These are phyloP conservation scores for Prochilodus magdalenae DNA, from an alignment of 2,113 vertebrate genomes.

Conservation along the genomic window DNA sequence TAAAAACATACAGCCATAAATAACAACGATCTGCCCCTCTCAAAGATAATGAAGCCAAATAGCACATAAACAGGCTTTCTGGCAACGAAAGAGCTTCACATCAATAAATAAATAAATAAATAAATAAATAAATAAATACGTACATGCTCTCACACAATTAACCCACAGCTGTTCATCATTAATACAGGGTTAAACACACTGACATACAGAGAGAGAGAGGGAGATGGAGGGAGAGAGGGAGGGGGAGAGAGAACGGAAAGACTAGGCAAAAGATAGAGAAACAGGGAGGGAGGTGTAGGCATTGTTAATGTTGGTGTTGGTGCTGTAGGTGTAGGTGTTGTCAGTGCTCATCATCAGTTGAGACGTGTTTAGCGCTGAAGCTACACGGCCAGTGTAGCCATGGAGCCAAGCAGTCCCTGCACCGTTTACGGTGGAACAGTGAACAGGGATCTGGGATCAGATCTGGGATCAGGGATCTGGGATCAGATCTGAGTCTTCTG, in stretches of 20 bases:
- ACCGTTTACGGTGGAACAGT: too few species aligned
- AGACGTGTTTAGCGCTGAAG: too few species aligned
- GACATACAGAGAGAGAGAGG: background rate
- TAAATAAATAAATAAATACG: too few species aligned
- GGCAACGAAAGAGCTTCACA: conserved; percentile 5
- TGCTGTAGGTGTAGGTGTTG: too few species aligned
- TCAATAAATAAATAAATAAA: conserved; percentile 49
- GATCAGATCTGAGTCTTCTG: too few species aligned
- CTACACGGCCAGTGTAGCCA: too few species aligned
- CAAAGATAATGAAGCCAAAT: conserved; percentile 60
- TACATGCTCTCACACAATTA: conserved; percentile 20
- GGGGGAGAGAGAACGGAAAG: too few species aligned
- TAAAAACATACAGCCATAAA: conserved; percentile 59
- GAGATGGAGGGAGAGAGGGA: background rate
- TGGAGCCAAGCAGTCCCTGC: too few species aligned
- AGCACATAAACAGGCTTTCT: conserved; percentile 62
- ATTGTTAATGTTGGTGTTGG: too few species aligned
- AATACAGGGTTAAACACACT: background rate
- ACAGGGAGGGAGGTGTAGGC: background rate
- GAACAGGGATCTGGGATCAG: too few species aligned
- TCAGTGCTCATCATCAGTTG: too few species aligned
- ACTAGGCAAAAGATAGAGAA: background rate
- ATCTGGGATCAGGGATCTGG: too few species aligned
- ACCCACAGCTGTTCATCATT: conserved; percentile 61
- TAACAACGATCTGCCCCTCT: conserved; percentile 63